Base-by-base conservation (phyloP, 2,888 invertebrate species). In the Blomia tropicalis region DNA sequence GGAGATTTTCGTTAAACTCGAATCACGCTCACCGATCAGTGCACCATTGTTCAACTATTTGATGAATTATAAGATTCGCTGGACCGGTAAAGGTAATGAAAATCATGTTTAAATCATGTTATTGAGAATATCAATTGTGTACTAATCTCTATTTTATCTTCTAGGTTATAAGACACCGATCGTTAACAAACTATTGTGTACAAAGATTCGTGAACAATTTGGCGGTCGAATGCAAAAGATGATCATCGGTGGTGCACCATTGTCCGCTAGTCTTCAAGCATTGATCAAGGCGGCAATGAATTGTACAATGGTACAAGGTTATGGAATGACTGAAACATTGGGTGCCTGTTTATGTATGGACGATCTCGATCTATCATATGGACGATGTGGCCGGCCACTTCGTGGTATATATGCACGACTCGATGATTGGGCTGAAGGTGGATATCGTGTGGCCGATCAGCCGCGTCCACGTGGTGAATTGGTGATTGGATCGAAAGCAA, bases 191-290 rank as follows among this genome's bases (percentile, higher is more conserved):
- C 2, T 44, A 5, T 25, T 62, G 1, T 43, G 62, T 17, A 41
- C 27, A 19, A 58, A 43, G 27, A 43, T 44, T n/a, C 43, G 31
- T 27, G 62, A 30, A 32, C 58, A 58, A 47, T 58, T 58, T 58
- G 98, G 98, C 66, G 95, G 96, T 23, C 79, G 81, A 54, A 80
- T 96, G 65, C 81, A 93, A 62, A 78, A 91, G 69, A 83, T 96
- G 76, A 81, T 96, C 70, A 82, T 83, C 7, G 98, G 98, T 64
- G 95, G 96, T 65, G 96, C 98, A 25, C 96, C 96, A 0, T 78
- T 98, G 25, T 86, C 91, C 4, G 84, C 89, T 0, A 92, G 95
- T 73, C 93, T 95, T 17, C 93, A 96, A 74, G 82, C 85, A 72
- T 92, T 93, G 77, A 85, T 90, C 70, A 84, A 86, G 74, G 82